phyloP scores from a whole-genome alignment of 2,888 invertebrate species.

The Venusia cambrica region DNA sequence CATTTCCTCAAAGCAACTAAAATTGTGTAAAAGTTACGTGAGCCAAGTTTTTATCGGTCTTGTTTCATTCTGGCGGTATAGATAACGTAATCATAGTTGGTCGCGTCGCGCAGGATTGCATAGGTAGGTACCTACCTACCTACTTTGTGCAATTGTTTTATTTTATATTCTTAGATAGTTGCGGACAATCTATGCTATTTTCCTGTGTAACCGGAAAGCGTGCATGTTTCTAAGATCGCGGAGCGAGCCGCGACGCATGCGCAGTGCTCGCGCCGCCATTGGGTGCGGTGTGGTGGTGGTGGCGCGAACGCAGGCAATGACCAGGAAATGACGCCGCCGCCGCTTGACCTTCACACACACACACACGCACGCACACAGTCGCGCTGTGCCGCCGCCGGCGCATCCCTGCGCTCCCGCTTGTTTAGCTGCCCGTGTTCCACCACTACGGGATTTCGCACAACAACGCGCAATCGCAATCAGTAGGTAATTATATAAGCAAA shows the following conservation, averaged over 20 bases:
- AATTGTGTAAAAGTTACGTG: conserved; percentile 37
- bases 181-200: conserved; percentile 51
- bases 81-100: conserved; percentile 41
- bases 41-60: conserved; percentile 37
- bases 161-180: conserved; percentile 47
- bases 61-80: conserved; percentile 45
- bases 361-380: conserved; percentile 37
- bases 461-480: no score
- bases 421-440: conserved; percentile 25
- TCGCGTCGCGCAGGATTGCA: conserved; percentile 29
- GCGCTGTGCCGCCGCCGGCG: conserved; percentile 33
- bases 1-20: conserved; percentile 68
- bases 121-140: conserved; percentile 20
- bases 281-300: no score
- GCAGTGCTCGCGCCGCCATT: conserved; percentile 38
- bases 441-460: conserved; percentile 33
- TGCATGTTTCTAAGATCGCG: conserved; percentile 55
- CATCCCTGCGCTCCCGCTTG: conserved; percentile 41
- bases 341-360: conserved; percentile 68
- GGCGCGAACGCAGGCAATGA: conserved; percentile 71
- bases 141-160: conserved; percentile 31
- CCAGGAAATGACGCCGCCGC: conserved; percentile 80
- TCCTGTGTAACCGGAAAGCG: conserved; percentile 71
- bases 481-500: no score
- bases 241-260: conserved; percentile 33